Conservation (phyloP, 1,140 invertebrate species). For the Dendroctonus valens region DNA sequence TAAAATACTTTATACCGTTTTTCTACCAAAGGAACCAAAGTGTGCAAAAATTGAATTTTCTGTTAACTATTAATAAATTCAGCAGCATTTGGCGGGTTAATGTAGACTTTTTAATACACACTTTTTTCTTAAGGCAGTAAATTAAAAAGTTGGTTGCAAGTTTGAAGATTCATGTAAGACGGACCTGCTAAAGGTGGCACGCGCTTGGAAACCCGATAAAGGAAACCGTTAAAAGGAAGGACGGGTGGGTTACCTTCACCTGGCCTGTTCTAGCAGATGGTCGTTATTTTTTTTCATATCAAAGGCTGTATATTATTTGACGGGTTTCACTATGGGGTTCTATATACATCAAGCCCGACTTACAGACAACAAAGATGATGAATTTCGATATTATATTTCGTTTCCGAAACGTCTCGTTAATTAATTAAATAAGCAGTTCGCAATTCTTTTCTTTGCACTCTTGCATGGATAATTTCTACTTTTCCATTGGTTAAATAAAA, state of each 20-base stretch:
- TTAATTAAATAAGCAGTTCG: neutral
- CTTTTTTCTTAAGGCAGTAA: neutral
- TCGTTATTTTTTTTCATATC: neutral
- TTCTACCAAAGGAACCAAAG: neutral
- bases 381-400: neutral
- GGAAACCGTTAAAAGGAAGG: slow-evolving; percentile 8
- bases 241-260: slow-evolving; percentile 1
- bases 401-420: neutral
- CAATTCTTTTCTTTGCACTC: neutral
- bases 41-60: neutral
- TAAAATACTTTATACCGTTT: too few species aligned
- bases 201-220: slow-evolving; percentile 3
- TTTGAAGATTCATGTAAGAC: neutral
- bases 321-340: neutral
- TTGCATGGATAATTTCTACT: neutral
- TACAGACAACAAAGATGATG: too few species aligned
- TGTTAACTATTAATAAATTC: too few species aligned
- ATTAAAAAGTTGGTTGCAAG: neutral
- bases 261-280: slow-evolving; percentile 5
- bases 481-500: too few species aligned
- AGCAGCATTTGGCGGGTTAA: too few species aligned
- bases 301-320: neutral
- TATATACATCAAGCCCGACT: too few species aligned
- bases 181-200: slow-evolving; percentile 1
- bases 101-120: neutral